Conservation (phyloP, 2,888 invertebrate genomes). For the Prenolepis imparis region DNA sequence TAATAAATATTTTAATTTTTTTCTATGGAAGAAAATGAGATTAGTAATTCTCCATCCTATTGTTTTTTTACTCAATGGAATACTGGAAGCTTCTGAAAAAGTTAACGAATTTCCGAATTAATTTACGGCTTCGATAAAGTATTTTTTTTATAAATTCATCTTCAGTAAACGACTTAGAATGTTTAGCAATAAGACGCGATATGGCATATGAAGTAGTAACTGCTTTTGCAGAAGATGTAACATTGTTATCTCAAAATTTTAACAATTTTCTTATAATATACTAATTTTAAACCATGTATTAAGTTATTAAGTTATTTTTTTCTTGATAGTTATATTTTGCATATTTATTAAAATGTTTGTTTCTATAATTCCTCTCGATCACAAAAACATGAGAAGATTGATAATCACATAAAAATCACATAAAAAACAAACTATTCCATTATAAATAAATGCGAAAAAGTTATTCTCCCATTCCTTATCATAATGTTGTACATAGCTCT, state of each 20-base stretch:
- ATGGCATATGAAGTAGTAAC: background rate
- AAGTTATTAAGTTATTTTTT: too few relatives aligned
- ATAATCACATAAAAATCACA: too few relatives aligned
- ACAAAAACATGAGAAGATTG: too few relatives aligned
- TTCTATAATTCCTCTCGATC: too few relatives aligned
- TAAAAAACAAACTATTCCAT: too few relatives aligned
- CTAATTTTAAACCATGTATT: background rate
- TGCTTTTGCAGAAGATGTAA: background rate
- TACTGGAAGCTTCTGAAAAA: background rate
- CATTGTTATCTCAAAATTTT: background rate
- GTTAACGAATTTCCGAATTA: background rate
- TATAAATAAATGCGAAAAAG: too few relatives aligned
- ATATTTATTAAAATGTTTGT: too few relatives aligned
- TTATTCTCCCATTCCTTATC: too few relatives aligned
- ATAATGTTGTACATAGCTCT: too few relatives aligned
- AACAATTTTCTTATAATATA: background rate
- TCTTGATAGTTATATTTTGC: too few relatives aligned
- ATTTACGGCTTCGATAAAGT: background rate
- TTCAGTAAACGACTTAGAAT: background rate
- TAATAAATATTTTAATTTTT: constrained; percentile 3
- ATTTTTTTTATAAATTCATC: background rate
- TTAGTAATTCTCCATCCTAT: background rate
- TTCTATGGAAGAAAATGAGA: background rate
- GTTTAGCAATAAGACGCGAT: background rate
- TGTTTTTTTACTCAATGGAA: background rate